Evolutionary conservation across 2,797 vertebrate species (phyloP).

Genomic region (Aselliscus stoliczkanus): DNA sequence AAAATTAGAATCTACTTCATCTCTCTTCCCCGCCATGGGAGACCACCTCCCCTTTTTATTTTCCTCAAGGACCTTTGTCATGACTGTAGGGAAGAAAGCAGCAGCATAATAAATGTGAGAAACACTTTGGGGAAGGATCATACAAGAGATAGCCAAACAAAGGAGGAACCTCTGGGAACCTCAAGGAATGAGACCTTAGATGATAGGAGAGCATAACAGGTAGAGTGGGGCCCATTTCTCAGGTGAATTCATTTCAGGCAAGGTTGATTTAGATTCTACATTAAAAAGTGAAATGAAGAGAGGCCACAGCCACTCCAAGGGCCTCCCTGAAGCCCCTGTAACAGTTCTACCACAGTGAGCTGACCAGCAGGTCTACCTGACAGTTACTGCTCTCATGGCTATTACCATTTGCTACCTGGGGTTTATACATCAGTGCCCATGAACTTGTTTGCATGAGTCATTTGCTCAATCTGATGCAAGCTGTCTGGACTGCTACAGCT

Average conservation of each 20-base stretch:
- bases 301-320: background rate
- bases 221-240: background rate
- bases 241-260: background rate
- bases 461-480: background rate
- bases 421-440: background rate
- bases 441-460: background rate
- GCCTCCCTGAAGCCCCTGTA: background rate
- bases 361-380: background rate
- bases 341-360: background rate
- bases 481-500: background rate
- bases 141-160: background rate
- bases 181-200: background rate
- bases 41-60: background rate
- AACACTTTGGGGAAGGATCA: background rate
- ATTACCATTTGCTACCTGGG: background rate
- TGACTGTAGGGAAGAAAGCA: background rate
- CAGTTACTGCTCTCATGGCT: background rate
- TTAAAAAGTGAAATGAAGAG: background rate
- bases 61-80: too few relatives aligned
- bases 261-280: background rate
- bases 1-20: background rate
- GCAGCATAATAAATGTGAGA: background rate
- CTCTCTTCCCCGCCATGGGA: background rate
- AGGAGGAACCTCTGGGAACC: background rate
- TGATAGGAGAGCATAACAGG: background rate